These are phyloP conservation scores for Saxidomus purpurata DNA, from an alignment of 1,140 invertebrate genomes.

Conservation along the genomic window DNA sequence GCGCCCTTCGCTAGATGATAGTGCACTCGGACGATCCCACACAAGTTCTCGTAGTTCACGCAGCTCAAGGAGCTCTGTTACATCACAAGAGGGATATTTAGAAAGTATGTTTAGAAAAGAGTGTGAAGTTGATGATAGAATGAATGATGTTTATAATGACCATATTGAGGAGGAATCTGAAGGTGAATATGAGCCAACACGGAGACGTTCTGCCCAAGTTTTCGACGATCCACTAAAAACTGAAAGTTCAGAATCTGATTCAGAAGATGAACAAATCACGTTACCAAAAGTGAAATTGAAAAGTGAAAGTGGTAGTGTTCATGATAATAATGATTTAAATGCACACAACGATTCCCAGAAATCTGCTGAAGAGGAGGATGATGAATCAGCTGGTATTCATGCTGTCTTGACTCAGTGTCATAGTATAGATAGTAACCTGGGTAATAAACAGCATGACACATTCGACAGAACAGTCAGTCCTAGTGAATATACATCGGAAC, in stretches of 20 bases:
- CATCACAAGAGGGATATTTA: conserved; percentile 64
- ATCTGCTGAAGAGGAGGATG: background rate
- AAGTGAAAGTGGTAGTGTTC: background rate
- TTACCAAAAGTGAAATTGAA: conserved; percentile 64
- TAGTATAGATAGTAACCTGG: background rate
- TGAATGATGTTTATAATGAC: conserved; percentile 50
- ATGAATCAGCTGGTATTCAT: background rate
- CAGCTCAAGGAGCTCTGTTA: conserved; percentile 43
- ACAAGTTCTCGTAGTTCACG: conserved; percentile 12
- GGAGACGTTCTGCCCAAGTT: background rate
- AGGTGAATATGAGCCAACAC: background rate
- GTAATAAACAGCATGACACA: conserved; percentile 25
- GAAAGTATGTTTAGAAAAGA: conserved; percentile 60
- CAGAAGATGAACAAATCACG: conserved; percentile 46
- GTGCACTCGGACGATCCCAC: conserved; percentile 20
- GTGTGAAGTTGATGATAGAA: conserved; percentile 60
- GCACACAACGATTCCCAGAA: conserved; percentile 15
- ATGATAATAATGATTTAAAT: background rate
- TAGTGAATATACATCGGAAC: conserved; percentile 57
- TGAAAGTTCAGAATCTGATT: conserved; percentile 22
- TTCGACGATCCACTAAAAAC: background rate
- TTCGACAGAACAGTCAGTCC: conserved; percentile 21
- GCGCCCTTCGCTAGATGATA: conserved; percentile 49
- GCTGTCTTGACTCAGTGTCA: background rate
- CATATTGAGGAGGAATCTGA: conserved; percentile 58